Evolutionary conservation across 2,797 vertebrate species (phyloP).

Genomic region (Pipistrellus kuhlii): DNA sequence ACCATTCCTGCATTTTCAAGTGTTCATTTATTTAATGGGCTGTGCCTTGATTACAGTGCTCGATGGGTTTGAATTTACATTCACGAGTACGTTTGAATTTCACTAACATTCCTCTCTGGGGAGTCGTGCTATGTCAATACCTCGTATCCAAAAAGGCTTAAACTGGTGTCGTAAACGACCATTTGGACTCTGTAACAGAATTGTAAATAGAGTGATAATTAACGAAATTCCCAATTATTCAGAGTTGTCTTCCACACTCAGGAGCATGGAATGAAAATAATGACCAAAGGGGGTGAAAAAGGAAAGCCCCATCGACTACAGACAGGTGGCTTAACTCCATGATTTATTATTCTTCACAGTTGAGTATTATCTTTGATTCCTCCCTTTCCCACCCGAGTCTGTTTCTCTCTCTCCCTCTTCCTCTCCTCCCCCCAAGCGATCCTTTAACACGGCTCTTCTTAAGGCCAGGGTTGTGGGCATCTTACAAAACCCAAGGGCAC

Average conservation of each 20-base stretch:
- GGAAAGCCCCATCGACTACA: not conserved
- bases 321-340: not conserved
- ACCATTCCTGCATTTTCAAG: slow-evolving; percentile 22
- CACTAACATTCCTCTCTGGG: slow-evolving; percentile 58
- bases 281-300: not conserved
- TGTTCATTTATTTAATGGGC: slow-evolving; percentile 54
- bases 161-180: slow-evolving; percentile 63
- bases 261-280: not conserved
- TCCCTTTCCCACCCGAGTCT: not conserved
- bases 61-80: slow-evolving; percentile 59
- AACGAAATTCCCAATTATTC: slow-evolving; percentile 61
- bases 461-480: not conserved
- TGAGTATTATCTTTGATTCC: slow-evolving; percentile 33
- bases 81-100: slow-evolving; percentile 62
- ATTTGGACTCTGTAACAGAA: slow-evolving; percentile 66
- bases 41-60: slow-evolving; percentile 66
- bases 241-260: slow-evolving; percentile 24
- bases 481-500: not conserved
- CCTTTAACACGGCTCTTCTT: not conserved
- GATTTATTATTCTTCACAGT: not conserved
- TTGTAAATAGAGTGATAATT: slow-evolving; percentile 65
- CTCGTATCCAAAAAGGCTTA: slow-evolving; percentile 65
- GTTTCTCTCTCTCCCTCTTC: not conserved
- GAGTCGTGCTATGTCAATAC: slow-evolving; percentile 70
- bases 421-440: not conserved